phyloP scores from a whole-genome alignment of 2,113 vertebrate species.

The Motacilla alba region DNA sequence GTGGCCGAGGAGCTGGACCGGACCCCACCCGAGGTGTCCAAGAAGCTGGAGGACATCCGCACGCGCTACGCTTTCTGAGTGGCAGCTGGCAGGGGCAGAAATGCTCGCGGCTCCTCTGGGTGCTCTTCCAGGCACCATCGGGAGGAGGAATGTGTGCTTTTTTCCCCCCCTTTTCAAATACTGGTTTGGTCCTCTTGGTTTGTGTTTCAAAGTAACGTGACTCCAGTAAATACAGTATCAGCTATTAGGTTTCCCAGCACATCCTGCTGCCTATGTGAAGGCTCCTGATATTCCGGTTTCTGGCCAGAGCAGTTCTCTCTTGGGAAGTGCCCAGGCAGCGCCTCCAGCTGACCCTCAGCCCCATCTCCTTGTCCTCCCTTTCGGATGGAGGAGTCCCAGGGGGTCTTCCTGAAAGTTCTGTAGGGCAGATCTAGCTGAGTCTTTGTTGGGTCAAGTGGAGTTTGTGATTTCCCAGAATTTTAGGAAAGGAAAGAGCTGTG shows the following conservation, averaged over 20 bases:
- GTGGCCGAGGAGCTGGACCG: slow-evolving; percentile 95
- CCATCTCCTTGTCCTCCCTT: background rate
- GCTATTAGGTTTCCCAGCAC: background rate
- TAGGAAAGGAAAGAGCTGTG: background rate
- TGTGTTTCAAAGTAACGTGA: background rate
- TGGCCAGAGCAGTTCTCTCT: background rate
- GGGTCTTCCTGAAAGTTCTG: background rate
- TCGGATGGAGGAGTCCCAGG: background rate
- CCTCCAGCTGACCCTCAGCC: background rate
- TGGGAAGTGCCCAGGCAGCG: background rate
- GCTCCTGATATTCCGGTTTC: background rate
- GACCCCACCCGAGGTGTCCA: slow-evolving; percentile 95
- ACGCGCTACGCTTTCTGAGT: slow-evolving; percentile 96
- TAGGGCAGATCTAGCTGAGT: background rate
- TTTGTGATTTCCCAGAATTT: background rate
- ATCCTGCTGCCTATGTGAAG: background rate
- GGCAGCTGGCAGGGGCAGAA: background rate
- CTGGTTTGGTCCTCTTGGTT: background rate
- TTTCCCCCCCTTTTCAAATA: background rate
- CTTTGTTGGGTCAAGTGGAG: background rate
- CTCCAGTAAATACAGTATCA: background rate
- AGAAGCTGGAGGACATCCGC: slow-evolving; percentile 97
- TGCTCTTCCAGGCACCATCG: background rate
- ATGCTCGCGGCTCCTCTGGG: background rate
- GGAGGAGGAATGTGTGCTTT: background rate